Evolutionary conservation across 2,888 invertebrate species (phyloP), one percentile per base, ranked within the genome.

Genomic region (Pammene aurita): DNA sequence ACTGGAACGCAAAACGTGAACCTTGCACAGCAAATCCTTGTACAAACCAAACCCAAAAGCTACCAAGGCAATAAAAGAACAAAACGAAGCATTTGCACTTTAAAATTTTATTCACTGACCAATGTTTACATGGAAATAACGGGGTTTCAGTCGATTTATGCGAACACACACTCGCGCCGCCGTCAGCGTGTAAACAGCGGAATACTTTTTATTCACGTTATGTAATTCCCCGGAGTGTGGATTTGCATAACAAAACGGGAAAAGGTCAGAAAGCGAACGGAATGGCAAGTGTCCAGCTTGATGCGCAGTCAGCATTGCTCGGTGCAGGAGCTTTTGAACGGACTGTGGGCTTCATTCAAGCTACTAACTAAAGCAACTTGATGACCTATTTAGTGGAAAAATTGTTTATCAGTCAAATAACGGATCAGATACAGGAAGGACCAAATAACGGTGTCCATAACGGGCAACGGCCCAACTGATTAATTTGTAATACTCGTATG

Each of bases 211-310:
- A 90, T 91, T 92, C 90, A 80, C 82, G 83, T 87, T 88, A 81
- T 89, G 83, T 85, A 85, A 89, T 90, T 92, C 88, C 90, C 89
- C 87, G 82, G 82, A 82, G 81, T 78, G 81, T 78, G 79, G 85
- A 92, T 92, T 92, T 92, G 90, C 92, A 92, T 92, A 92, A 89
- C 91, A 89, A 86, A 90, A 87, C 89, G 87, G 88, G 90, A 89
- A 90, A 89, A 92, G 92, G 92, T 92, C 92, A 92, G 92, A 84
- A 92, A 92, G 90, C 88, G 92, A 90, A 91, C 84, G 81, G 84
- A 89, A 90, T 88, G 89, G 90, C 89, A 91, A 92, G 90, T 89
- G 91, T 89, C 89, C 89, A 85, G 86, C 85, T 82, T 86, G 87
- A 86, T 87, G 90, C 82, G 82, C 81, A 87, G 84, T 92, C 91